Percentiles rank a stretch among this genome's conserved stretches.
phyloP scores from a whole-genome alignment of 2,888 invertebrate species.

The Mechanitis mazaeus region DNA sequence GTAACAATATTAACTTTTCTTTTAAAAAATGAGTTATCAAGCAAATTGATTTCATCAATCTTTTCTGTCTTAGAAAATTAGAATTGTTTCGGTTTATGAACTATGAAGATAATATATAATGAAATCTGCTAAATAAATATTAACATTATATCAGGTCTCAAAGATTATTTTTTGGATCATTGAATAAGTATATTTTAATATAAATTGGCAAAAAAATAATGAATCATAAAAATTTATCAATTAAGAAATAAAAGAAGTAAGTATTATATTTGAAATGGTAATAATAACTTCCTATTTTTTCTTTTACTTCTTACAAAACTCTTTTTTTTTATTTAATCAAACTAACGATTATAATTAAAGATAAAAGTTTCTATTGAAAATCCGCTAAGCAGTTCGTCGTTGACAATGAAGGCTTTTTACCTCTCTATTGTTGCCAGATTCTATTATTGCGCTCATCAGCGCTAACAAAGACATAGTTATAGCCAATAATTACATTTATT shows the following conservation, averaged over 20 bases:
- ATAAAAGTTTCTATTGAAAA: constrained; percentile 10
- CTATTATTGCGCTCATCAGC: constrained; percentile 37
- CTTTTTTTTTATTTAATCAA: background rate
- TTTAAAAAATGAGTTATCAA: constrained; percentile 18
- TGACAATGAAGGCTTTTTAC: constrained; percentile 33
- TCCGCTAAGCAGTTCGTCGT: constrained; percentile 27
- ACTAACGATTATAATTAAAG: background rate
- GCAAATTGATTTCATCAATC: constrained; percentile 25
- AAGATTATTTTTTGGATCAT: background rate
- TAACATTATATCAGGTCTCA: no score
- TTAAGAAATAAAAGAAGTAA: no score
- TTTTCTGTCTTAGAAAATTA: constrained; percentile 9
- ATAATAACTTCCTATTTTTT: background rate
- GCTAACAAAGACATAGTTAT: constrained; percentile 47
- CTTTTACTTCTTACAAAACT: background rate
- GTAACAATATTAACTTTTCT: constrained; percentile 29
- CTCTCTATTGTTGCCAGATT: constrained; percentile 37
- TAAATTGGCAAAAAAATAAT: no score
- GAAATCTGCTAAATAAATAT: no score
- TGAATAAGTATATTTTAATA: no score
- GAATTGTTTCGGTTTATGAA: background rate
- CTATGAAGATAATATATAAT: background rate
- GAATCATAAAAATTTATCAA: no score
- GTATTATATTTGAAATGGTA: no score
- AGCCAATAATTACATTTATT: constrained; percentile 46